Evolutionary conservation across 2,888 invertebrate species (phyloP), one percentile per base, ranked within the genome.

Genomic region (Cactoblastis cactorum): DNA sequence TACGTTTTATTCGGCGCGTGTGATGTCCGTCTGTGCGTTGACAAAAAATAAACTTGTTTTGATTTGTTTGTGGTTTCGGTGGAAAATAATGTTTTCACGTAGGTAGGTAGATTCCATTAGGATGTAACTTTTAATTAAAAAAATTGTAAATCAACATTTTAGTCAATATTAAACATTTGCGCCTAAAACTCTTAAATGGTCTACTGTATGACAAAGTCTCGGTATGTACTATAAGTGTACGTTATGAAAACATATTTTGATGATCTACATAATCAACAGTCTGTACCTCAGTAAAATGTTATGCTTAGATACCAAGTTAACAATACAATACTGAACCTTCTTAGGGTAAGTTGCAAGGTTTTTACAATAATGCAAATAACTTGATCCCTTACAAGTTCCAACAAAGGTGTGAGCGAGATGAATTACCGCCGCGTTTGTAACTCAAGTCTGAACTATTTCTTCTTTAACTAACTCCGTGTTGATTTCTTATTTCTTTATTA

Each of bases 21-120:
- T 54, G 57, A 56, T 49, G 43, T 56, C 22, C 28, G 24, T 38
- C 19, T n/a, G 2, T 11, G 18, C 14, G 48, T 17, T 41, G 49
- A 49, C 41, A 33, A 71, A 77, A 78, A 74, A 37, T 9, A 17
- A 37, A 65, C 65, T 65, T 73, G 62, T 69, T 71, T 67, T 63
- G 69, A 71, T 70, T 3, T 70, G 72, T 69, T 61, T 57, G 62
- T 58, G 60, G 55, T 60, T 59, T 65, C 54, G 57, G 50, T 67
- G 64, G 69, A 69, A 71, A 74, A 75, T 15, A 73, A 75, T 5
- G 15, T 35, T 15, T 35, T 34, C 34, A 74, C 69, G n/a, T n/a
- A n/a, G n/a, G 71, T 69, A 11, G 57, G 55, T 54, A 49, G 41
- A 34, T 49, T 41, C 32, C 34, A 28, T 41, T 33, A 15, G 37